Conservation (phyloP, 2,113 vertebrate genomes). For the Sterna hirundo region DNA sequence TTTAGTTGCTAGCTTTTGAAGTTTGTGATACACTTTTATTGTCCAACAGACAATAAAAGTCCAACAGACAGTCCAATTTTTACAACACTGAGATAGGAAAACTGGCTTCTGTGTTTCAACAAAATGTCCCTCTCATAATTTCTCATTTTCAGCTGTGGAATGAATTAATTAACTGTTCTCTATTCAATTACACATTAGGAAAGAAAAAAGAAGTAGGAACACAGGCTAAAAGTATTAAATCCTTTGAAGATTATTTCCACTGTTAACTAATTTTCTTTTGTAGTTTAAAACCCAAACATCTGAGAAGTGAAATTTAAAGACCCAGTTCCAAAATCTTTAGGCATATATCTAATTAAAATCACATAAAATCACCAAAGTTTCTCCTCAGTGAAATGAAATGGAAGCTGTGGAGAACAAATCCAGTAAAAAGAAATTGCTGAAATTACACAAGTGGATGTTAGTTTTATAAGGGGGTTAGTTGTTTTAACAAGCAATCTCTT, state of each 20-base stretch:
- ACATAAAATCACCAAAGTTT: neutral
- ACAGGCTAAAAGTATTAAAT: neutral
- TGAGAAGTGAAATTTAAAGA: slow-evolving; percentile 18
- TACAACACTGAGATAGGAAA: neutral
- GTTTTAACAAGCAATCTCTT: neutral
- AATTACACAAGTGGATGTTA: neutral
- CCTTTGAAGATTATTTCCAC: slow-evolving; percentile 14
- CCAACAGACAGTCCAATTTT: neutral
- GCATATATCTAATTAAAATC: slow-evolving; percentile 3
- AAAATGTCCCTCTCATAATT: neutral
- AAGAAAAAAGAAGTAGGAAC: neutral
- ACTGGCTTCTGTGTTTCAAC: neutral
- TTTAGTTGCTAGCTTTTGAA: neutral
- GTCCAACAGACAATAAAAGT: neutral
- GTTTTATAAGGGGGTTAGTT: neutral
- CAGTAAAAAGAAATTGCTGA: neutral
- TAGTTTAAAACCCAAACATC: neutral
- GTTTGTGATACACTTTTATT: neutral
- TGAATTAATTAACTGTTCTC: neutral
- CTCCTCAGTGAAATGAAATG: neutral
- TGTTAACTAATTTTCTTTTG: neutral
- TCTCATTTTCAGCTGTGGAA: neutral
- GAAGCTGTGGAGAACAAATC: neutral
- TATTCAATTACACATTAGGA: neutral
- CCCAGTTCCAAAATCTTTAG: neutral